Percentiles rank a stretch among this genome's conserved stretches.
phyloP scores from a whole-genome alignment of 2,888 invertebrate genomes.

The Therioaphis trifolii region DNA sequence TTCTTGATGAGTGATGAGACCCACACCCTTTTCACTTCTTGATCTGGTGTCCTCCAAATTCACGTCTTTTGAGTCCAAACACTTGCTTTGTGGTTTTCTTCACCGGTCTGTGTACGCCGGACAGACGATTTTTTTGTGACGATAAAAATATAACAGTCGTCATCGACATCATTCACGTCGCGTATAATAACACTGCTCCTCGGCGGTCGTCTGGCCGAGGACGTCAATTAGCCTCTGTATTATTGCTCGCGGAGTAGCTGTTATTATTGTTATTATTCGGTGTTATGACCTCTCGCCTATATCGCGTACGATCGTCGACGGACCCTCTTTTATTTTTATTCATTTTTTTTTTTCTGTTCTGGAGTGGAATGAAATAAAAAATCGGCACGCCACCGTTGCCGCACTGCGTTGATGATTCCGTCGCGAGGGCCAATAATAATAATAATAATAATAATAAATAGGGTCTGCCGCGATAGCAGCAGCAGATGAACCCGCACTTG shows the following conservation, averaged over 20 bases:
- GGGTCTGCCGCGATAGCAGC: neutral
- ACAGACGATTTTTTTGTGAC: too few species aligned
- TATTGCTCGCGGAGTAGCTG: neutral
- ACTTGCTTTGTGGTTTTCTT: too few species aligned
- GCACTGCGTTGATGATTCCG: neutral
- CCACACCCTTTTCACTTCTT: too few species aligned
- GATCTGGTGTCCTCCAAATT: too few species aligned
- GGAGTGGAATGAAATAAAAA: conserved; percentile 30
- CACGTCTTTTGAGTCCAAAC: too few species aligned
- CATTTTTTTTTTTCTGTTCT: neutral
- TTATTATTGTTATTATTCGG: neutral
- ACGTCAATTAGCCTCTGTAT: neutral
- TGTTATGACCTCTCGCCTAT: conserved; percentile 29
- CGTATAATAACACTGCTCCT: too few species aligned
- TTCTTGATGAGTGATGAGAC: too few species aligned
- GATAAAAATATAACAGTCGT: too few species aligned
- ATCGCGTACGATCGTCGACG: neutral
- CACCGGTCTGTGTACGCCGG: too few species aligned
- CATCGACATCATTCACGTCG: too few species aligned
- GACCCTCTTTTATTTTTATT: neutral
- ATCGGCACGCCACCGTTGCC: neutral
- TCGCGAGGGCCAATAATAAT: conserved; percentile 1
- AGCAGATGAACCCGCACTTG: conserved; percentile 45
- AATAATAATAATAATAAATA: conserved; percentile 1
- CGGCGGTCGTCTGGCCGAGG: neutral